Evolutionary conservation across 2,797 vertebrate species (phyloP).

Genomic region (Columba guinea): DNA sequence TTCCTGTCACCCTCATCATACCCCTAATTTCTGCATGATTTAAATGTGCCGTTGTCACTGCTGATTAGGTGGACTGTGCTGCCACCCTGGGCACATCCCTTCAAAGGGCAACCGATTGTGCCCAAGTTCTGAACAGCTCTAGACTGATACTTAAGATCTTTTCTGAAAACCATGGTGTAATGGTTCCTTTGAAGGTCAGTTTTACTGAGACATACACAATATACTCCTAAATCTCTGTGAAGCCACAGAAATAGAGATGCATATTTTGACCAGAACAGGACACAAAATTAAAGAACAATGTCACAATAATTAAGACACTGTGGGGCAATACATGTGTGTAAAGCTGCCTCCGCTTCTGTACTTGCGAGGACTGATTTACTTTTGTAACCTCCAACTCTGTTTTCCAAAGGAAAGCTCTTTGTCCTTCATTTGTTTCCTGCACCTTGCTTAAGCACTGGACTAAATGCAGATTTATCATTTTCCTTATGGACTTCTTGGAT

Average conservation of each 20-base stretch:
- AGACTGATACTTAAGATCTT: background rate
- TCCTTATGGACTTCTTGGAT: background rate
- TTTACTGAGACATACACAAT: background rate
- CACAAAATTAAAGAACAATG: background rate
- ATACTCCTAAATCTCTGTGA: background rate
- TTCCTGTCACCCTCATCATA: constrained; percentile 1
- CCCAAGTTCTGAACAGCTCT: background rate
- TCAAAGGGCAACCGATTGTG: background rate
- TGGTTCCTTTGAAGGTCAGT: background rate
- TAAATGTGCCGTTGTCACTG: background rate
- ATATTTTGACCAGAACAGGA: background rate
- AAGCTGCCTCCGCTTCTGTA: background rate
- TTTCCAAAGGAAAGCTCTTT: background rate
- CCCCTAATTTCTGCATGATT: constrained; percentile 36
- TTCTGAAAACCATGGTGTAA: background rate
- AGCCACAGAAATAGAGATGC: background rate
- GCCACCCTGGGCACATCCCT: background rate
- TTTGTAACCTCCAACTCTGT: background rate
- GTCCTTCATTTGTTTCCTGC: background rate
- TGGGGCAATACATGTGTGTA: background rate
- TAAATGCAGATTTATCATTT: background rate
- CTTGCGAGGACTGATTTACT: background rate
- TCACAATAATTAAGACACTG: background rate
- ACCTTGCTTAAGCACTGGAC: background rate
- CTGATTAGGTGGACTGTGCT: background rate